Conservation (phyloP, 2,797 vertebrate species). For the Gymnopithys bicolor region DNA sequence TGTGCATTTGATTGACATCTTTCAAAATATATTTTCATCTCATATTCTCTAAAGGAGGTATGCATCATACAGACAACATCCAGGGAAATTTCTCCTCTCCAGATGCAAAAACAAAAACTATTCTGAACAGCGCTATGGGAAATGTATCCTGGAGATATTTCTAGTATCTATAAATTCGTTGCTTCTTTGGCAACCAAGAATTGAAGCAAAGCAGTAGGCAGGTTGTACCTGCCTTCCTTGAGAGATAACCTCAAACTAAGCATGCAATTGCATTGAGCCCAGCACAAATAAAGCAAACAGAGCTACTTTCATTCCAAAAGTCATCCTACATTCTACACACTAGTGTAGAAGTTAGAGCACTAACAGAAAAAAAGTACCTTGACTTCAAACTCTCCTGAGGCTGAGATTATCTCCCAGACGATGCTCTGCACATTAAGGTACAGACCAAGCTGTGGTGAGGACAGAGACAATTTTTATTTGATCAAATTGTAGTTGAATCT, state of each 20-base stretch:
- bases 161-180: neutral
- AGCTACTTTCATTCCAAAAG: neutral
- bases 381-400: neutral
- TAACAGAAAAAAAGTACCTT: neutral
- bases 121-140: neutral
- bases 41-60: neutral
- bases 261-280: neutral
- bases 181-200: neutral
- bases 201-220: neutral
- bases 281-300: neutral
- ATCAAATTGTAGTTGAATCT: neutral
- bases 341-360: neutral
- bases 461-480: neutral
- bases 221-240: neutral
- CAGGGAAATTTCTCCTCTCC: neutral
- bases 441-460: fast-evolving
- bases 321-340: neutral
- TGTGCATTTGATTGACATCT: neutral
- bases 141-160: neutral
- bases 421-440: neutral
- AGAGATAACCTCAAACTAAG: neutral
- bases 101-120: neutral
- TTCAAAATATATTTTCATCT: neutral
- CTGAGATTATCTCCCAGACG: neutral
- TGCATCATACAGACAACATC: neutral